Evolutionary conservation across 2,888 invertebrate species (phyloP).

Genomic region (Boloria selene): DNA sequence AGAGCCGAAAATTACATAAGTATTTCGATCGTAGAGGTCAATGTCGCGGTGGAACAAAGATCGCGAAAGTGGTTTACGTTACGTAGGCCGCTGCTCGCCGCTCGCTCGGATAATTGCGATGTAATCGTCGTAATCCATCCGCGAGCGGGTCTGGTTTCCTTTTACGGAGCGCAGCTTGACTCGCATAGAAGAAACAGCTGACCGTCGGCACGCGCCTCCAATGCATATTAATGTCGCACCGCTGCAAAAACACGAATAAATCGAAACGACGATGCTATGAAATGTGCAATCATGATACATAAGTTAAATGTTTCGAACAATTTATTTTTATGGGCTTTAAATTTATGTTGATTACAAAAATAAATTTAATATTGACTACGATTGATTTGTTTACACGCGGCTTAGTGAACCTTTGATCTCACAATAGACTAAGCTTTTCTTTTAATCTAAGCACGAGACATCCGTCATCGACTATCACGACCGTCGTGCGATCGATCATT

Average conservation of each 20-base stretch:
- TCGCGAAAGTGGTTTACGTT: constrained; percentile 74
- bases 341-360: neutral
- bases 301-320: constrained; percentile 11
- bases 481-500: constrained; percentile 22
- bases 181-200: constrained; percentile 79
- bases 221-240: constrained; percentile 76
- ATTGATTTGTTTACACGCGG: constrained; percentile 16
- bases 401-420: constrained; percentile 1
- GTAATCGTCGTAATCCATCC: constrained; percentile 80
- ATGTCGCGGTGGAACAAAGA: constrained; percentile 75
- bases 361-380: constrained; percentile 6
- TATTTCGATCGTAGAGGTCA: constrained; percentile 58
- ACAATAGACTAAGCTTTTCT: constrained; percentile 11
- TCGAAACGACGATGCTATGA: constrained; percentile 62
- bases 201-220: constrained; percentile 76
- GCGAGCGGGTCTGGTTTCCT: constrained; percentile 67
- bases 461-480: constrained; percentile 11
- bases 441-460: constrained; percentile 4
- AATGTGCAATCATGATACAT: constrained; percentile 30
- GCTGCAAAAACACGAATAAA: constrained; percentile 65
- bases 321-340: neutral
- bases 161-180: constrained; percentile 78
- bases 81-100: constrained; percentile 50
- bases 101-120: constrained; percentile 75
- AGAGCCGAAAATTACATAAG: constrained; percentile 70